Base-by-base conservation (phyloP, 2,113 vertebrate genomes). In the Piprites chloris region DNA sequence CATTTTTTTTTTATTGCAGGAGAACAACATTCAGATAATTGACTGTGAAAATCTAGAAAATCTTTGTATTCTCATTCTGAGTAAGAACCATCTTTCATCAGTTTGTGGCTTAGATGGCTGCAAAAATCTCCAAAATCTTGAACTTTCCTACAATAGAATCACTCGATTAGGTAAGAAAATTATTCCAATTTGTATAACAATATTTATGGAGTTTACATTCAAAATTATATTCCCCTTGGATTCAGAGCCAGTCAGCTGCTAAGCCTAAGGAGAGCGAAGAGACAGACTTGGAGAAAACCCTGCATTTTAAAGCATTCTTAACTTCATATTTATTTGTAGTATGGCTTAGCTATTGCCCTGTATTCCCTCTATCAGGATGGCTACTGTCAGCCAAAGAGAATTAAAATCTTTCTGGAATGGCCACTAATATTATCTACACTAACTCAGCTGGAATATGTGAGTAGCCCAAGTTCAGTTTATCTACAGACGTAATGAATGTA, bases 61-160 rank as follows among this genome's bases (percentile, higher is more conserved):
- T 87, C 97, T 99, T 55, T 95, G 92, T 85, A 96, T 99, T 85
- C 97, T 99, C 86, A 97, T 98, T 75, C 95, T 99, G 39, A 98
- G 96, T 96, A 97, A 97, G 95, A 99, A 99, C 95, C 95, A 93
- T 30, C 97, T 99, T 90, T 98, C 98, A n/a, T 99, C 98, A 76
- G 92, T 99, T 93, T 98, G 97, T 61, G 99, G 99, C 59, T 95
- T 99, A 91, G 97, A 96, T 58, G 98, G 98, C n/a, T 99, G 98
- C 68, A 97, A 91, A 84, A 98, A 98, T 96, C 93, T 99, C 63
- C 96, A 95, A 16, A 95, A 96, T 86, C 98, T 99, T 77, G 98
- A 99, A 89, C 94, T 99, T 50, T 99, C 99, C 7, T 94, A 98
- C 95, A 99, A 99, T 89, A 98, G 94, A 97, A 98, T 99, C 95